Evolutionary conservation across 2,797 vertebrate genomes (phyloP).

Genomic region (Antennarius maculatus): DNA sequence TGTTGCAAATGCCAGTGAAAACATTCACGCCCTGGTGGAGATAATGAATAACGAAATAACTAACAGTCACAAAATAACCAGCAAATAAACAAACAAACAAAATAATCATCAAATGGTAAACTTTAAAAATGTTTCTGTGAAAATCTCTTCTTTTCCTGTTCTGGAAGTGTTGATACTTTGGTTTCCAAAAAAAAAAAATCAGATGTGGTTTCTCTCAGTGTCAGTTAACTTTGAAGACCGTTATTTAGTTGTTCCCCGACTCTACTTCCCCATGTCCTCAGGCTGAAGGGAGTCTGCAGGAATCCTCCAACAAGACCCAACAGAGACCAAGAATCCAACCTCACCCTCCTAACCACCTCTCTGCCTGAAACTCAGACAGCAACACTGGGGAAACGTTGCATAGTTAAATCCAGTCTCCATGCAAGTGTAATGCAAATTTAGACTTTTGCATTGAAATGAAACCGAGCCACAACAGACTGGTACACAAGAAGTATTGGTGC

Average conservation of each 20-base stretch:
- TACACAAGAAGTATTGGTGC: too few species aligned
- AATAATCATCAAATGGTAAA: too few species aligned
- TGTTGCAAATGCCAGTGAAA: too few species aligned
- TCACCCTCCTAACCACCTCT: conserved; percentile 54
- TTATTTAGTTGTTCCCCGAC: conserved; percentile 46
- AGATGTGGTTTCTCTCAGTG: background rate
- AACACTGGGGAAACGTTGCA: background rate
- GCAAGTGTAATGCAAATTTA: background rate
- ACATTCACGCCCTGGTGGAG: too few species aligned
- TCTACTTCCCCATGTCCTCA: conserved; percentile 40
- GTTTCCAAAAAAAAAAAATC: too few species aligned
- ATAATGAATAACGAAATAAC: too few species aligned
- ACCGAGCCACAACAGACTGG: too few species aligned
- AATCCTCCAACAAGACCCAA: conserved; percentile 84
- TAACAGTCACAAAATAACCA: too few species aligned
- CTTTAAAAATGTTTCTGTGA: too few species aligned
- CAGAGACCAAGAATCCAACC: conserved; percentile 81
- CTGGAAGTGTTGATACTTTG: too few species aligned
- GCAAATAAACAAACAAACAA: too few species aligned
- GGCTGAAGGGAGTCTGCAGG: conserved; percentile 57
- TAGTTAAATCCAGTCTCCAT: background rate
- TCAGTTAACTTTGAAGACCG: conserved; percentile 53
- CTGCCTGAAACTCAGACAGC: background rate
- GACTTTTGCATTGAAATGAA: background rate
- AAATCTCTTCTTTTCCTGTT: too few species aligned